These are phyloP conservation scores for Nyctereutes procyonoides DNA, from an alignment of 2,113 vertebrate species.

Conservation along the genomic window DNA sequence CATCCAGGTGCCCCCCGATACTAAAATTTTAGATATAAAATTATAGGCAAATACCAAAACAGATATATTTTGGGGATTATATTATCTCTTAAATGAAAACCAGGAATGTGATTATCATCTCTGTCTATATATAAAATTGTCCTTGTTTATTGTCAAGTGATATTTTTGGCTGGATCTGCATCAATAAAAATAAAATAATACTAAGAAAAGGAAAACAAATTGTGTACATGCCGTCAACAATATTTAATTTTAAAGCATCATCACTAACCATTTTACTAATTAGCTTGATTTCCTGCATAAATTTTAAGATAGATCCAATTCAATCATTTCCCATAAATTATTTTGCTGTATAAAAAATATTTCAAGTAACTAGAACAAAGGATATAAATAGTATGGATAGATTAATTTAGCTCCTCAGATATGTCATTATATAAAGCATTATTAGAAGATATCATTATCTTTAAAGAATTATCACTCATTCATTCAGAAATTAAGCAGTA, in stretches of 20 bases:
- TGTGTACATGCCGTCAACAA: background rate
- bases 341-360: background rate
- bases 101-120: background rate
- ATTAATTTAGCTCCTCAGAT: background rate
- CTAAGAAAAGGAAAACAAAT: background rate
- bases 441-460: background rate
- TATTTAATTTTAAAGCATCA: constrained; percentile 5
- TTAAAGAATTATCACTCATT: background rate
- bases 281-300: background rate
- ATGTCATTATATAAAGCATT: background rate
- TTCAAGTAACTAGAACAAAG: background rate
- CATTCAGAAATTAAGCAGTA: constrained; percentile 36
- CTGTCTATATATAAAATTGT: background rate
- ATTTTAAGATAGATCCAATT: constrained; percentile 28
- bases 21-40: constrained; percentile 2
- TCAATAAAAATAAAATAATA: background rate
- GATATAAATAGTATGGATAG: background rate
- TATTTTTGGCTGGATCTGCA: background rate
- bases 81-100: constrained; percentile 16
- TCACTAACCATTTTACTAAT: constrained; percentile 27
- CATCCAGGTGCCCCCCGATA: background rate
- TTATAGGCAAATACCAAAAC: background rate
- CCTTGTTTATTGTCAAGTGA: background rate
- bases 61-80: background rate
- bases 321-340: background rate